Conservation (phyloP, 2,888 invertebrate species). For the Microctonus brassicae region DNA sequence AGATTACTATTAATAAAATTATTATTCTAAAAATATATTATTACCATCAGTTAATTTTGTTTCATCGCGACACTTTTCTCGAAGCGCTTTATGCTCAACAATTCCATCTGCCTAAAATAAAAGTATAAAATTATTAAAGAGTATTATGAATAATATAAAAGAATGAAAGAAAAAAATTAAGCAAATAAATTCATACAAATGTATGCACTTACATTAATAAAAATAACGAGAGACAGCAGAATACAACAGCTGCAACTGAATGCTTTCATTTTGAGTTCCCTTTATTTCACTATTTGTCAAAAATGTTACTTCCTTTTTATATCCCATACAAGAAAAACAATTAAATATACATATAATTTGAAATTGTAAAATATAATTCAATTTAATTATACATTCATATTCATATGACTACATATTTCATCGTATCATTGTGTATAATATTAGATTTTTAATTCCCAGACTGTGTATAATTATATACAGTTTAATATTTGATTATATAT, state of each 20-base stretch:
- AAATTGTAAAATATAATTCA: no score
- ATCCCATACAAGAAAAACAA: neutral
- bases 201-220: neutral
- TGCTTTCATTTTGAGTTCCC: neutral
- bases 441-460: no score
- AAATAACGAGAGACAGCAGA: neutral
- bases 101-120: slow-evolving; percentile 26
- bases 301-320: neutral
- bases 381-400: no score
- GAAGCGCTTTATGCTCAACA: slow-evolving; percentile 28
- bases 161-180: neutral
- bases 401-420: no score
- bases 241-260: neutral
- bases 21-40: neutral
- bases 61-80: slow-evolving; percentile 36
- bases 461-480: no score
- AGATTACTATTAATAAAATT: neutral
- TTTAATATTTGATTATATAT: no score
- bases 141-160: slow-evolving; percentile 5
- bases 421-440: no score
- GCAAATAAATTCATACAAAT: neutral
- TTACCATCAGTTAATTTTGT: slow-evolving; percentile 34
- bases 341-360: no score
- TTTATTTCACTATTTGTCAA: neutral
- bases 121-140: slow-evolving; percentile 2